Evolutionary conservation across 2,888 invertebrate genomes (phyloP).

Genomic region (Ametastegia equiseti): DNA sequence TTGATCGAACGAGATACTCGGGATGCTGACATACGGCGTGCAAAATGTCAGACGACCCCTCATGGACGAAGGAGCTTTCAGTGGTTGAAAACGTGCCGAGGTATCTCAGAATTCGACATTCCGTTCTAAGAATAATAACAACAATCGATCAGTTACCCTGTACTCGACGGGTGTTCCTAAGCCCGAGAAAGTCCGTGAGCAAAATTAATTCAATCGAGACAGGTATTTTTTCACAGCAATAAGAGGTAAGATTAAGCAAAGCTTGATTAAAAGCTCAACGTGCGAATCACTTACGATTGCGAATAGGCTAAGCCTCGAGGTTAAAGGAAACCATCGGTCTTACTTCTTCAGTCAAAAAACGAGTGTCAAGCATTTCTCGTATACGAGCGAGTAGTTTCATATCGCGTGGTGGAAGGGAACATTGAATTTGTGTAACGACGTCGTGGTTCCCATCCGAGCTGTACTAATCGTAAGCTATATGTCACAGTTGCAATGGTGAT

Average conservation of each 20-base stretch:
- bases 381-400: neutral
- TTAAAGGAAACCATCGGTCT: neutral
- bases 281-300: neutral
- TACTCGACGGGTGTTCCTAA: slow-evolving; percentile 18
- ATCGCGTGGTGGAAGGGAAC: neutral
- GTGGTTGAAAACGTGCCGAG: neutral
- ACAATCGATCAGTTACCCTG: neutral
- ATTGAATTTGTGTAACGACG: no score
- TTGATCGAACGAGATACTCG: slow-evolving; percentile 19
- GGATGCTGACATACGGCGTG: neutral
- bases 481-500: neutral
- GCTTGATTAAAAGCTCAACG: slow-evolving; percentile 23
- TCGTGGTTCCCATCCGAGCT: neutral
- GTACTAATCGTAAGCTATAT: neutral
- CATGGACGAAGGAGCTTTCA: neutral
- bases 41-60: neutral
- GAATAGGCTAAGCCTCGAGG: slow-evolving; percentile 1
- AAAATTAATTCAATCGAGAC: slow-evolving; percentile 26
- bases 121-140: slow-evolving; percentile 10
- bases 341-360: neutral
- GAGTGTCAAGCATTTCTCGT: neutral
- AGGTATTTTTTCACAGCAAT: slow-evolving; percentile 19
- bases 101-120: neutral
- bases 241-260: slow-evolving; percentile 3
- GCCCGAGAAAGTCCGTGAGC: neutral